These are phyloP conservation scores for Eptesicus fuscus DNA, from an alignment of 2,113 vertebrate genomes.

Conservation along the genomic window DNA sequence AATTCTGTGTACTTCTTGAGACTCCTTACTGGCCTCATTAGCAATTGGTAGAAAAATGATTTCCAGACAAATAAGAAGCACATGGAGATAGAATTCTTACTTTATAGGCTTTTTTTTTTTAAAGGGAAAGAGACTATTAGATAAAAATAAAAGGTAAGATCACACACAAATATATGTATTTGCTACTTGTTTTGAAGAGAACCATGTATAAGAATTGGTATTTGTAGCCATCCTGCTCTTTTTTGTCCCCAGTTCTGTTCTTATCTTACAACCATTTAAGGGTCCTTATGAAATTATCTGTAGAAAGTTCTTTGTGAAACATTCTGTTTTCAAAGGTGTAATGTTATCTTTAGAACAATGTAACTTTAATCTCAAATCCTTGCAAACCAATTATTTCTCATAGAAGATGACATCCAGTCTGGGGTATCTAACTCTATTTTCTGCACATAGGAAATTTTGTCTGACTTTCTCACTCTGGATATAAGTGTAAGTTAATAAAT, in stretches of 20 bases:
- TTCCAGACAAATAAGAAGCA: background rate
- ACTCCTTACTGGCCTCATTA: background rate
- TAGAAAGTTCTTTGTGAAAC: background rate
- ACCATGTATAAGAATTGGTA: background rate
- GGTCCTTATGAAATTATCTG: background rate
- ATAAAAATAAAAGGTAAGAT: background rate
- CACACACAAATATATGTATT: background rate
- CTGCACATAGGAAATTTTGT: background rate
- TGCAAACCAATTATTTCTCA: background rate
- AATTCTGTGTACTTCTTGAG: background rate
- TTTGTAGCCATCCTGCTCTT: background rate
- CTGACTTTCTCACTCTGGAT: background rate
- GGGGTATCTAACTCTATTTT: background rate
- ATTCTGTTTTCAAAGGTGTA: background rate
- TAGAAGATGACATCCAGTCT: background rate
- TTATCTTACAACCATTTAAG: background rate
- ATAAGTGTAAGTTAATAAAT: slow-evolving; percentile 3
- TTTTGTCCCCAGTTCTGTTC: background rate
- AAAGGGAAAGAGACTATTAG: background rate
- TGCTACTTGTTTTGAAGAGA: background rate
- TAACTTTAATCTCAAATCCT: background rate
- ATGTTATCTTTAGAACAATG: background rate
- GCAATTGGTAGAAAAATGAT: background rate
- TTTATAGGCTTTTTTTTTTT: background rate
- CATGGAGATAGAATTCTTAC: background rate